phyloP scores from a whole-genome alignment of 2,888 invertebrate genomes.

The Polia nebulosa region DNA sequence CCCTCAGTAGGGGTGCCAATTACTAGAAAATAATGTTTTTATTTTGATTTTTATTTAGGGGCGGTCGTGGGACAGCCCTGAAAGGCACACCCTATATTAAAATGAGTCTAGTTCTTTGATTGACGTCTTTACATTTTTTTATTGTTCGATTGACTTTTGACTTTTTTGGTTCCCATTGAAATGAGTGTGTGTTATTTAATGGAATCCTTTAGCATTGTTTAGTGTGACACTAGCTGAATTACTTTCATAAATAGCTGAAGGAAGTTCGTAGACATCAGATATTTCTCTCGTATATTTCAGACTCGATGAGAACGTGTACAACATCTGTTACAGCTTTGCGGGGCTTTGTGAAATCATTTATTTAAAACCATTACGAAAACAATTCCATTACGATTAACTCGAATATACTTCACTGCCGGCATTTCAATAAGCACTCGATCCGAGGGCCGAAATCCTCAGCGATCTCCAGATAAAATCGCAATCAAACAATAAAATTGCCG shows the following conservation, averaged over 20 bases:
- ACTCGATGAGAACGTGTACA: conserved; percentile 2
- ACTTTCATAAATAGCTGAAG: not conserved
- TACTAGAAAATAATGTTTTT: conserved; percentile 88
- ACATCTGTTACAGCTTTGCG: conserved; percentile 41
- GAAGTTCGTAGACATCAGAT: not conserved
- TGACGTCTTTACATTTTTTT: conserved; percentile 84
- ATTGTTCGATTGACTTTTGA: conserved; percentile 85
- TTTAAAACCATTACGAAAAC: conserved; percentile 61
- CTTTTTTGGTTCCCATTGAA: conserved; percentile 72
- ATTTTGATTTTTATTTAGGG: conserved; percentile 90
- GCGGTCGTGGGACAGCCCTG: conserved; percentile 90
- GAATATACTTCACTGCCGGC: conserved; percentile 54
- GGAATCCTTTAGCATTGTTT: not conserved
- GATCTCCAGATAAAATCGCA: conserved; percentile 89
- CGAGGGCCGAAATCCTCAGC: conserved; percentile 83
- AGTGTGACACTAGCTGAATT: not conserved
- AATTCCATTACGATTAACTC: conserved; percentile 64
- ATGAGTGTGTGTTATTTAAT: conserved; percentile 33
- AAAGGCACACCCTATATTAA: conserved; percentile 89
- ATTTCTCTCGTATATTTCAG: not conserved
- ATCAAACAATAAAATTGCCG: conserved; percentile 85
- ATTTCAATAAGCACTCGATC: conserved; percentile 66
- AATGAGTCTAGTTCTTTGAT: conserved; percentile 86
- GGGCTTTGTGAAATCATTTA: conserved; percentile 48
- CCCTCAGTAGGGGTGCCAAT: conserved; percentile 89